Evolutionary conservation across 2,888 invertebrate species (phyloP), one percentile per base, ranked within the genome.

Genomic region (Synergus gifuensis): DNA sequence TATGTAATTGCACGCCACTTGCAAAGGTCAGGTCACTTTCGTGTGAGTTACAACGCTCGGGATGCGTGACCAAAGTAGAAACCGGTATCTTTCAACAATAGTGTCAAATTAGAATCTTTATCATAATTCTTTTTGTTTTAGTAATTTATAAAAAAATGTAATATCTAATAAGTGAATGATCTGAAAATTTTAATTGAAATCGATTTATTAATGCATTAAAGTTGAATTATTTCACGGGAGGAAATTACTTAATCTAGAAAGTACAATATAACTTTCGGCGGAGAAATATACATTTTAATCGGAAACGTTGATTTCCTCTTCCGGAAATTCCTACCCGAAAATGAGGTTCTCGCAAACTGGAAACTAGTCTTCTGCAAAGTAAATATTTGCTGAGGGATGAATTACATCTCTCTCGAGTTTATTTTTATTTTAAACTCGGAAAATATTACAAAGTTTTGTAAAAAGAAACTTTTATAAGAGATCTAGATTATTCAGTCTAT

Each of bases 301-400:
- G 12, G 62, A 28, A 62, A 28, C 28, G 62, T 22, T 28, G 62
- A 22, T 62, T 62, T 12, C 28, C 28, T 62, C 62, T 28, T 62
- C 62, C 28, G 14, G 62, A 62, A 62, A 28, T 14, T 22, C 62
- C 22, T 28, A 62, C 22, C 28, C 28, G 9, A 7, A 18, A 62
- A 62, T 36, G 28, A 28, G 62, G 22, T 62, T 62, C 18, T 58
- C 18, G 58, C 58, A 58, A 58, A 18, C 3, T 58, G 54, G n/a
- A 54, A 54, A 54, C n/a, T n/a, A 54, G 54, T 54, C 54, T 54
- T 54, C 54, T 54, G 54, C 54, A 54, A 54, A 54, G 54, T 54
- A 58, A 58, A 58, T 58, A 58, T 58, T n/a, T 58, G 18, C 58
- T 18, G n/a, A 54, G 58, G 58, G 58, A 11, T 58, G 58, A 16